A percentile compares a stretch with the other conserved stretches of the same genome.
phyloP scores from a whole-genome alignment of 2,888 invertebrate genomes.

The Eurytoma adleriae region DNA sequence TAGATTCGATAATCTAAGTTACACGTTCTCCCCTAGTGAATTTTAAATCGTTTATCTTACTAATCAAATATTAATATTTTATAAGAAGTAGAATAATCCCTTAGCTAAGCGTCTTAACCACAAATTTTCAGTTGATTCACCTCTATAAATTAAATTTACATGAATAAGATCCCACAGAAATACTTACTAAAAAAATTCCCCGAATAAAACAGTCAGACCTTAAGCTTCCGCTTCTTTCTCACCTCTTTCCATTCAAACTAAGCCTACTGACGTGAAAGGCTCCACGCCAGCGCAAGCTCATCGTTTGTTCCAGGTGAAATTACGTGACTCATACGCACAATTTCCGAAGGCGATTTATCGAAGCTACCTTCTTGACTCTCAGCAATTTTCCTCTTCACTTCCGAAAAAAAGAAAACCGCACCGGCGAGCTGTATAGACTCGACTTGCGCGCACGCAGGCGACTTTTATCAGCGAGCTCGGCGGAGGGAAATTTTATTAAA shows the following conservation, averaged over 20 bases:
- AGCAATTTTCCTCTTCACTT: constrained; percentile 23
- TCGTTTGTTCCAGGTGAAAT: background rate
- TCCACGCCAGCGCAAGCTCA: background rate
- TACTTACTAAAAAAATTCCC: constrained; percentile 13
- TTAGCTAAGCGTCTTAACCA: no score
- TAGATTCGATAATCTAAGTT: no score
- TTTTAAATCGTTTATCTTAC: no score
- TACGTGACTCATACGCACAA: background rate
- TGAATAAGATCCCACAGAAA: background rate
- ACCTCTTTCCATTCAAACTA: background rate
- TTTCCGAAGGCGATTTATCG: background rate
- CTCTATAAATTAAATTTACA: constrained; percentile 14
- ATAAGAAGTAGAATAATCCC: no score
- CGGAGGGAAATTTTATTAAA: constrained; percentile 43
- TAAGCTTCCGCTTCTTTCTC: background rate
- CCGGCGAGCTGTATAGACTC: constrained; percentile 6
- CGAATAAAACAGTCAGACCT: constrained; percentile 10
- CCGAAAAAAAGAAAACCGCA: constrained; percentile 3
- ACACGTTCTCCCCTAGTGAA: no score
- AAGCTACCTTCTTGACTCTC: background rate
- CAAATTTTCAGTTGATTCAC: no score
- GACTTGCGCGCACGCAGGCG: constrained; percentile 5
- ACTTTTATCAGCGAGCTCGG: constrained; percentile 42
- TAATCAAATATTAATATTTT: no score
- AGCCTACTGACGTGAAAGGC: background rate